Percentiles rank a stretch among this genome's conserved stretches.
Evolutionary conservation across 2,797 vertebrate genomes (phyloP).

Genomic region (Malurus splendens): DNA sequence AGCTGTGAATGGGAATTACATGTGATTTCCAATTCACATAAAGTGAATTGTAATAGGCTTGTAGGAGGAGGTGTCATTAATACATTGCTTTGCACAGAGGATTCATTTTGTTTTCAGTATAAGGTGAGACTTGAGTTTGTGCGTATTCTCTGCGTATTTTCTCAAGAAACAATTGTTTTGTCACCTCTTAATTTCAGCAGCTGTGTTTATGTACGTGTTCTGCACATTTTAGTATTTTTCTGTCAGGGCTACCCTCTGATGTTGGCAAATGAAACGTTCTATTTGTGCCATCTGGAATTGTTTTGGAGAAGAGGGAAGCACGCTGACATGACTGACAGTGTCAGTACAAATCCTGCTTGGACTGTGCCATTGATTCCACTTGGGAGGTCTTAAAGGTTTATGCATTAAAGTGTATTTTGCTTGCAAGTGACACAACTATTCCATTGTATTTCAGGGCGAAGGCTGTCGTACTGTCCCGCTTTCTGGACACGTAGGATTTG

Average conservation of each 20-base stretch:
- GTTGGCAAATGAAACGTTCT: not conserved
- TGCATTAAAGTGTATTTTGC: not conserved
- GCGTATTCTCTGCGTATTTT: not conserved
- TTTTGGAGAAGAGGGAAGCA: not conserved
- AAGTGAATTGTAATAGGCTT: not conserved
- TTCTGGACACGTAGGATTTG: slow-evolving; percentile 96
- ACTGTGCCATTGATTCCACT: not conserved
- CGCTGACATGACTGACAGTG: not conserved
- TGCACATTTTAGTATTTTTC: not conserved
- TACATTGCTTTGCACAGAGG: not conserved
- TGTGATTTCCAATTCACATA: not conserved
- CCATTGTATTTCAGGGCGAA: slow-evolving; percentile 80
- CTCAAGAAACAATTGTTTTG: not conserved
- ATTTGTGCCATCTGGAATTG: not conserved
- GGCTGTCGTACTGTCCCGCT: slow-evolving; percentile 89
- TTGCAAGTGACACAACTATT: not conserved
- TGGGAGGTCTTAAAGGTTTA: not conserved
- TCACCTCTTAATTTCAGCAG: not conserved
- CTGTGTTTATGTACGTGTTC: not conserved
- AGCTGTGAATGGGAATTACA: not conserved
- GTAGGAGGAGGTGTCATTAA: not conserved
- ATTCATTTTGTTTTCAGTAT: not conserved
- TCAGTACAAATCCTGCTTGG: not conserved
- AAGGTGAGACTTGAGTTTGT: not conserved
- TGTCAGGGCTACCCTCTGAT: not conserved